Evolutionary conservation across 2,113 vertebrate species (phyloP).

Genomic region (Solea solea): DNA sequence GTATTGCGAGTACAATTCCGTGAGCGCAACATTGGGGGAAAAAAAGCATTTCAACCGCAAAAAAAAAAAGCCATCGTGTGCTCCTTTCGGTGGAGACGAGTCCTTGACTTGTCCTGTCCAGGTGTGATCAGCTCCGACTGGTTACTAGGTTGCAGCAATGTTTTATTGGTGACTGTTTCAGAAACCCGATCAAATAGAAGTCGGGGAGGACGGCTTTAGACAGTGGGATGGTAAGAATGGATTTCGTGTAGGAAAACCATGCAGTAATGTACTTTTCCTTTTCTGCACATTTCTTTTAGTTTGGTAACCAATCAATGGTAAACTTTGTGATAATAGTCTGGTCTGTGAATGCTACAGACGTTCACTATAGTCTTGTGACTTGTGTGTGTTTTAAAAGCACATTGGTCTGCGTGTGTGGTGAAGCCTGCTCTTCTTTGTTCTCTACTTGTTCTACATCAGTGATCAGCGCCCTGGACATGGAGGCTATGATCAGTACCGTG

Average conservation of each 20-base stretch:
- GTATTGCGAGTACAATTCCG: background rate
- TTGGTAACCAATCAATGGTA: constrained; percentile 66
- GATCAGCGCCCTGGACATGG: constrained; percentile 84
- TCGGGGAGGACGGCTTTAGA: constrained; percentile 89
- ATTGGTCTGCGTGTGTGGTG: constrained; percentile 52
- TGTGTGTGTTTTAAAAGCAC: constrained; percentile 46
- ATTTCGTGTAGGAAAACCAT: constrained; percentile 85
- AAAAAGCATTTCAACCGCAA: background rate
- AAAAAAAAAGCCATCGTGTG: constrained; percentile 16
- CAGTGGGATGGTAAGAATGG: constrained; percentile 92
- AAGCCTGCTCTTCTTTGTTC: constrained; percentile 39
- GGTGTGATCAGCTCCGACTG: constrained; percentile 82
- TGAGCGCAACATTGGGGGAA: background rate
- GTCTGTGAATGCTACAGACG: constrained; percentile 62
- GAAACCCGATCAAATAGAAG: constrained; percentile 88
- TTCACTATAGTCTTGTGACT: constrained; percentile 55
- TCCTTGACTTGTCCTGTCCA: constrained; percentile 82
- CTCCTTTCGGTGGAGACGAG: constrained; percentile 73
- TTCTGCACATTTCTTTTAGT: constrained; percentile 70
- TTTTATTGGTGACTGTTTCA: constrained; percentile 90
- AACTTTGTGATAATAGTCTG: constrained; percentile 24
- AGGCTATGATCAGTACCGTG: constrained; percentile 83
- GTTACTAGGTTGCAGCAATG: constrained; percentile 84
- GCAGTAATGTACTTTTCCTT: constrained; percentile 85
- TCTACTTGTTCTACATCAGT: constrained; percentile 72